phyloP scores from a whole-genome alignment of 2,797 vertebrate genomes.

The Luscinia luscinia region DNA sequence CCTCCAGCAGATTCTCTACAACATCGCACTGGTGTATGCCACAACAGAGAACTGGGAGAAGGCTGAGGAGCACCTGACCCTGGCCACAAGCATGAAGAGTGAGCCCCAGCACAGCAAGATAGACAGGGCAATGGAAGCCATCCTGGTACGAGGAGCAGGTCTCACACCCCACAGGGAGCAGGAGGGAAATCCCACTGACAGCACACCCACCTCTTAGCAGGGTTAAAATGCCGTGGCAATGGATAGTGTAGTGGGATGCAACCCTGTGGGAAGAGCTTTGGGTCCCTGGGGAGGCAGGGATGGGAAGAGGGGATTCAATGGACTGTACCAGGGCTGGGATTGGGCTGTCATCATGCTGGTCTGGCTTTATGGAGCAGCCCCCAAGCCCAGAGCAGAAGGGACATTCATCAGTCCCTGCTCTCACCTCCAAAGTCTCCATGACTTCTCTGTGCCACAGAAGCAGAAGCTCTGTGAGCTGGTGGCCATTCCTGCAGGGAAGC shows the following conservation, averaged over 20 bases:
- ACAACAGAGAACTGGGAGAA: slow-evolving; percentile 87
- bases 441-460: slow-evolving; percentile 80
- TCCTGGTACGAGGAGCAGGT: slow-evolving; percentile 81
- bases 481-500: slow-evolving; percentile 79
- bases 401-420: not conserved
- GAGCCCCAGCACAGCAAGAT: slow-evolving; percentile 81
- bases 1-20: slow-evolving; percentile 85
- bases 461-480: slow-evolving; percentile 86
- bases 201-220: not conserved
- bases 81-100: slow-evolving; percentile 83
- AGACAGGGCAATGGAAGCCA: slow-evolving; percentile 87
- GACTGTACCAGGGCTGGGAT: rapidly evolving
- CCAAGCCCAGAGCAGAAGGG: not conserved
- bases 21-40: slow-evolving; percentile 84
- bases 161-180: not conserved
- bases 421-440: not conserved
- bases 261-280: not conserved
- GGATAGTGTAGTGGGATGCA: rapidly evolving
- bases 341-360: rapidly evolving
- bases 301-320: not conserved
- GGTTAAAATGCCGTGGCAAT: rapidly evolving
- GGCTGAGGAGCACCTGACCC: slow-evolving; percentile 85
- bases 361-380: not conserved
- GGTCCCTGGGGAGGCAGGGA: not conserved
- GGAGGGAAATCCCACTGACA: not conserved